Conservation (phyloP, 1,140 invertebrate species). For the Euura saliciscinereae region DNA sequence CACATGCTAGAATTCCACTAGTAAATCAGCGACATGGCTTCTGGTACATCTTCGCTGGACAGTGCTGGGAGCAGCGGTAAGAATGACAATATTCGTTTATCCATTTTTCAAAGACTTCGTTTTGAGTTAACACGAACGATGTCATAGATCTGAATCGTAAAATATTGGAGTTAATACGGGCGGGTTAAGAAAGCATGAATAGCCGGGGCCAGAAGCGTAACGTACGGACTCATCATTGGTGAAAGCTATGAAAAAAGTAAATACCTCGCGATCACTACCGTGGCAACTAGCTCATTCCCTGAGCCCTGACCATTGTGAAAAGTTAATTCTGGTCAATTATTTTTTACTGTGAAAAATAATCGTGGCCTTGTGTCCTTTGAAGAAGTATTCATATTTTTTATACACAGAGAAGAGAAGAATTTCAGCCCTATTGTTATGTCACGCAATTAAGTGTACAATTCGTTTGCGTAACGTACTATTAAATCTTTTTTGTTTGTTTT, state of each 20-base stretch:
- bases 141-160: constrained; percentile 10
- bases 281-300: constrained; percentile 33
- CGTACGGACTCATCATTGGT: constrained; percentile 56
- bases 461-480: background rate
- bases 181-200: constrained; percentile 37
- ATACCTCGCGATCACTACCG: constrained; percentile 45
- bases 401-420: background rate
- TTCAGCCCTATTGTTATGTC: too few relatives aligned
- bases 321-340: background rate
- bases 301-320: background rate
- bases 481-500: background rate
- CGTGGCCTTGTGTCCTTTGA: too few relatives aligned
- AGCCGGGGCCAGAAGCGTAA: constrained; percentile 48
- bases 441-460: too few relatives aligned
- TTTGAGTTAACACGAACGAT: background rate
- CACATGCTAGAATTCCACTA: constrained; percentile 3
- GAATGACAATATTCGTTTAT: constrained; percentile 32
- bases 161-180: constrained; percentile 2
- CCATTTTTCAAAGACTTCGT: constrained; percentile 12
- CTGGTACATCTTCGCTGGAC: constrained; percentile 60
- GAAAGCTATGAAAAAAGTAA: constrained; percentile 46
- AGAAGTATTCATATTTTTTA: too few relatives aligned
- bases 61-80: constrained; percentile 60
- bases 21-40: constrained; percentile 53
- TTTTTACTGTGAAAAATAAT: background rate